These are phyloP conservation scores for Pongo abelii DNA, from an alignment of 2,113 vertebrate genomes.

Conservation along the genomic window DNA sequence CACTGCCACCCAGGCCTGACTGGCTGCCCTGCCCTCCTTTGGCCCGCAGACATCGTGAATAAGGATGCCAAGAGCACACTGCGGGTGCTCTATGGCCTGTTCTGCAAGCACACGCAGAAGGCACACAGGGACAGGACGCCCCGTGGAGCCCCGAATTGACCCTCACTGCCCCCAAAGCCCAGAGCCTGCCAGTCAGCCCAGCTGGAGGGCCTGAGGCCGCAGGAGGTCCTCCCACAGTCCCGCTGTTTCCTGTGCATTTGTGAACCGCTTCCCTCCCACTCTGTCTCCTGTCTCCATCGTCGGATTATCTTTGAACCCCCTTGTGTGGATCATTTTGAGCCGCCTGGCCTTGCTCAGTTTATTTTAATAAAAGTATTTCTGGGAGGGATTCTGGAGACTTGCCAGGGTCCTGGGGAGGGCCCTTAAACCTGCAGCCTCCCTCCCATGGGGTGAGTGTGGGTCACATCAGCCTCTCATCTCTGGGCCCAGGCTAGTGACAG, in stretches of 20 bases:
- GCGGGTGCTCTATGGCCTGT: slow-evolving; percentile 90
- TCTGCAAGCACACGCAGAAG: slow-evolving; percentile 86
- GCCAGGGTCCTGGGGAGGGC: fast-evolving
- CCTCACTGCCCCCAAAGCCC: fast-evolving
- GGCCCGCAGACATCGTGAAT: slow-evolving; percentile 90
- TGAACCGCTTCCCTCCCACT: fast-evolving
- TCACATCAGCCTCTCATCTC: neutral
- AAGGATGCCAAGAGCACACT: slow-evolving; percentile 86
- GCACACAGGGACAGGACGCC: fast-evolving
- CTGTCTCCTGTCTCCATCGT: fast-evolving
- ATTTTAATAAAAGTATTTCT: neutral
- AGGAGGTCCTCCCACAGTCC: fast-evolving
- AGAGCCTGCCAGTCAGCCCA: neutral
- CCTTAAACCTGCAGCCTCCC: neutral
- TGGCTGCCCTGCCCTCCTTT: neutral
- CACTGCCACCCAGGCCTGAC: neutral
- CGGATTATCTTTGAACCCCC: neutral
- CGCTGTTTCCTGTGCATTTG: fast-evolving
- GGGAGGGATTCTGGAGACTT: neutral
- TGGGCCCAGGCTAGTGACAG: fast-evolving
- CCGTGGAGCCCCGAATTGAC: neutral
- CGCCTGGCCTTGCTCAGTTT: neutral
- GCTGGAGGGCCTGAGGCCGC: fast-evolving
- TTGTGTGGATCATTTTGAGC: neutral
- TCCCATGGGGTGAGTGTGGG: neutral